phyloP scores from a whole-genome alignment of 2,797 vertebrate species.

The Coranthus polyacanthus region DNA sequence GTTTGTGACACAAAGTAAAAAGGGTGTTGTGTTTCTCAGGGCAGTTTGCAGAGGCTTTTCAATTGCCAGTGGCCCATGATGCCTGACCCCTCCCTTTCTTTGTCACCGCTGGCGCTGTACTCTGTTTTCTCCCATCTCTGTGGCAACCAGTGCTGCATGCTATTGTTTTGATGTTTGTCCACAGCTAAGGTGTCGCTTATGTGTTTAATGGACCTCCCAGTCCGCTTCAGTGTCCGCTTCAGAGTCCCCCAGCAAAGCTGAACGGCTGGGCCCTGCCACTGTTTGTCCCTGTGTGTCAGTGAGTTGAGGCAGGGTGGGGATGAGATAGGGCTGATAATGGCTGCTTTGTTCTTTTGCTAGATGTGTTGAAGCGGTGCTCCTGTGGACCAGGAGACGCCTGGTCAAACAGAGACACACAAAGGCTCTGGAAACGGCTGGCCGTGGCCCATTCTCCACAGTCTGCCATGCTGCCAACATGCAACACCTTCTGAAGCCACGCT shows the following conservation, averaged over 20 bases:
- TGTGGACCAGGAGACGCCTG: conserved; percentile 83
- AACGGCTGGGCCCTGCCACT: conserved; percentile 61
- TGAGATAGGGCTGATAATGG: conserved; percentile 81
- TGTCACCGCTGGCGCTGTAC: conserved; percentile 69
- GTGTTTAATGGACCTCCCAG: conserved; percentile 82
- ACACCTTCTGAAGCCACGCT: conserved; percentile 69
- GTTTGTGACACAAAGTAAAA: conserved; percentile 55
- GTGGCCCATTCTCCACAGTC: conserved; percentile 78
- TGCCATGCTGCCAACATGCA: conserved; percentile 73
- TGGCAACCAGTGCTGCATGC: conserved; percentile 74
- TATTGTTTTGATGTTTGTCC: conserved; percentile 82
- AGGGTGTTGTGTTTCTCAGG: conserved; percentile 53
- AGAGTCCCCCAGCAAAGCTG: conserved; percentile 57
- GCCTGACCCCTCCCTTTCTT: conserved; percentile 77
- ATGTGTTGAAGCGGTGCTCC: conserved; percentile 74
- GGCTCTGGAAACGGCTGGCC: conserved; percentile 72
- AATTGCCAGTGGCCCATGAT: conserved; percentile 68
- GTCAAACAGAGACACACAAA: conserved; percentile 84
- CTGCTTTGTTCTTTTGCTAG: conserved; percentile 79
- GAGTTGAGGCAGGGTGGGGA: conserved; percentile 69
- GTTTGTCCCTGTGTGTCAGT: conserved; percentile 75
- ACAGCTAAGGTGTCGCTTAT: conserved; percentile 80
- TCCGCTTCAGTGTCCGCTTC: conserved; percentile 69
- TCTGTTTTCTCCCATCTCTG: conserved; percentile 75
- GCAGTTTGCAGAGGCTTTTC: conserved; percentile 69